Evolutionary conservation across 2,888 invertebrate species (phyloP).

Genomic region (Malthinus seriepunctatus): DNA sequence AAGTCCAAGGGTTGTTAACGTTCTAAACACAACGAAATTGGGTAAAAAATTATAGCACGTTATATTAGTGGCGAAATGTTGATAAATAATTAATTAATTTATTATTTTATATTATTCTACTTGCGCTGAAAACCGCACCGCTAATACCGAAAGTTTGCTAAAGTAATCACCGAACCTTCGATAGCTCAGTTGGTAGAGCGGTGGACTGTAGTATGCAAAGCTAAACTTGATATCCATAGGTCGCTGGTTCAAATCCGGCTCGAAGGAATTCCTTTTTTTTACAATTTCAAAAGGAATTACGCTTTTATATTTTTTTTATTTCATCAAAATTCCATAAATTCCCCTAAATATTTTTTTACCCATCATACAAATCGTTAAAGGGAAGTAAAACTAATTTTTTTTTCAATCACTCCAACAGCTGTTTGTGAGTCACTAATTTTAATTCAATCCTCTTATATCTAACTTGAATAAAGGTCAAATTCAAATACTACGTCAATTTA

Average conservation of each 20-base stretch:
- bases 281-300: neutral
- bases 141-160: no score
- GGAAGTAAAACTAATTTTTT: neutral
- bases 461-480: constrained; percentile 22
- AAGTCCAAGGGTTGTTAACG: no score
- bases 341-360: neutral
- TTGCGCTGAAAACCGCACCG: no score
- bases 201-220: constrained; percentile 47
- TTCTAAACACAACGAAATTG: no score
- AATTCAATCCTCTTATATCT: neutral
- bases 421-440: neutral
- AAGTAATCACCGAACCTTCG: constrained; percentile 39
- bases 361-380: neutral
- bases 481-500: constrained; percentile 23
- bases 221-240: constrained; percentile 59
- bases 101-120: no score
- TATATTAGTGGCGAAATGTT: no score
- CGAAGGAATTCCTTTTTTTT: constrained; percentile 56
- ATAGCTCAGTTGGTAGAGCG: constrained; percentile 53
- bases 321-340: neutral
- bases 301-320: neutral
- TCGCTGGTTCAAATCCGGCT: constrained; percentile 72
- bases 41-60: no score
- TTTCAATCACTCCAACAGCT: neutral
- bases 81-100: no score